These are phyloP conservation scores for Pandemis corylana DNA, from an alignment of 2,888 invertebrate species.

Conservation along the genomic window DNA sequence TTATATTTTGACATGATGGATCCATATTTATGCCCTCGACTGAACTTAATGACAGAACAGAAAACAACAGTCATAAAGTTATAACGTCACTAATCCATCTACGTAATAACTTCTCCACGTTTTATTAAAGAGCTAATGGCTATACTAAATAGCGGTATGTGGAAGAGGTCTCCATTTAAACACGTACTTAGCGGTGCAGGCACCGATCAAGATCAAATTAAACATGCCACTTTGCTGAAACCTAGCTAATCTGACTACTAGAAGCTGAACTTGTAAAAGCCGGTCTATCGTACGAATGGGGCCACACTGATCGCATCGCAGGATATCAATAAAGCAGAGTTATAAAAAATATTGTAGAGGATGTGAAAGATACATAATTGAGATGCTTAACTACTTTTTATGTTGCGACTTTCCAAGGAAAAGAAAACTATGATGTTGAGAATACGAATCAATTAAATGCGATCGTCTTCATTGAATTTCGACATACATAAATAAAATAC, in stretches of 20 bases:
- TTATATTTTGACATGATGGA: too few species aligned
- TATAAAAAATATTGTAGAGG: neutral
- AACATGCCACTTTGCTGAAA: constrained; percentile 24
- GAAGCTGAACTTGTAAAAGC: neutral
- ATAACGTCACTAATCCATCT: neutral
- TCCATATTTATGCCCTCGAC: too few species aligned
- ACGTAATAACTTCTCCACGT: neutral
- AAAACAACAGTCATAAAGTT: too few species aligned
- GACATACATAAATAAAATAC: too few species aligned
- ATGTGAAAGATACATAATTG: neutral
- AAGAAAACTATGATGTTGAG: neutral
- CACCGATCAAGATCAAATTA: constrained; percentile 31
- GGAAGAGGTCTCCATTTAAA: constrained; percentile 9
- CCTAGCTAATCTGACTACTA: constrained; percentile 27
- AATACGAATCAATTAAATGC: too few species aligned
- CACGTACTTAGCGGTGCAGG: constrained; percentile 10
- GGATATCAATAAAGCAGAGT: neutral
- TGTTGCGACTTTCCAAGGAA: neutral
- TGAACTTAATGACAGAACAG: too few species aligned
- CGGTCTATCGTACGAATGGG: constrained; percentile 14
- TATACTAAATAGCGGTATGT: neutral
- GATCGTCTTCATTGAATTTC: too few species aligned
- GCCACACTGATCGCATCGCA: neutral
- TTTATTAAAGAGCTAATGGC: neutral
- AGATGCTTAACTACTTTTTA: neutral